phyloP scores from a whole-genome alignment of 2,797 vertebrate genomes.

The Lutjanus argentimaculatus region DNA sequence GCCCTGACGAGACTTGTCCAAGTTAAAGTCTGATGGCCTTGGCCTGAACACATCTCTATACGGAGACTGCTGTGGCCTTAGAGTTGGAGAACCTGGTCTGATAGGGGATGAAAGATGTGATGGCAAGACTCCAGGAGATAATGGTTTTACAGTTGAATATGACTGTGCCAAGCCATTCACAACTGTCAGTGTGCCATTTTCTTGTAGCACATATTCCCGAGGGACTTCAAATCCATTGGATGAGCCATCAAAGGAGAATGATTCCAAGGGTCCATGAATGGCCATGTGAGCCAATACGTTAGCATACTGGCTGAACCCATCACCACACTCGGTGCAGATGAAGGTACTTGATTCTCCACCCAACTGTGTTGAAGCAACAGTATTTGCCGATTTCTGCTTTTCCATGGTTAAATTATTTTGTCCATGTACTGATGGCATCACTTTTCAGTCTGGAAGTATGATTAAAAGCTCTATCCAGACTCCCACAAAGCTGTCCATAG shows the following conservation, averaged over 20 bases:
- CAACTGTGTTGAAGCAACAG: constrained; percentile 59
- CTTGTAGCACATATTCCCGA: constrained; percentile 88
- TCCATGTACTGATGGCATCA: constrained; percentile 74
- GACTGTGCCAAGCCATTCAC: constrained; percentile 80
- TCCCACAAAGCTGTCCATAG: constrained; percentile 41
- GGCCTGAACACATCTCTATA: constrained; percentile 57
- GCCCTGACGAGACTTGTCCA: constrained; percentile 61
- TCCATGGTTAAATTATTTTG: constrained; percentile 79
- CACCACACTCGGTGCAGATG: constrained; percentile 90
- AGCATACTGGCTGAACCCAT: constrained; percentile 87
- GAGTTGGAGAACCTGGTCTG: constrained; percentile 60
- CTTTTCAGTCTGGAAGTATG: constrained; percentile 41
- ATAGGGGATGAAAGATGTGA: constrained; percentile 58
- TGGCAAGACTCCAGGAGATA: constrained; percentile 71
- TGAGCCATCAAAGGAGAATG: constrained; percentile 83
- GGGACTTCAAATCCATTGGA: constrained; percentile 85
- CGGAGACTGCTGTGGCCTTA: constrained; percentile 38
- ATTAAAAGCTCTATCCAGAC: constrained; percentile 35
- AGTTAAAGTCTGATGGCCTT: constrained; percentile 59
- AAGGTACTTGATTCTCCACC: constrained; percentile 82
- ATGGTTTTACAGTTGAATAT: constrained; percentile 74
- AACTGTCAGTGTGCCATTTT: constrained; percentile 87
- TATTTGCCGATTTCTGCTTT: constrained; percentile 76
- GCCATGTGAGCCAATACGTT: constrained; percentile 85
- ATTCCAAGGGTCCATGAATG: constrained; percentile 85